Evolutionary conservation across 2,113 vertebrate genomes (phyloP).

Genomic region (Cinclus cinclus): DNA sequence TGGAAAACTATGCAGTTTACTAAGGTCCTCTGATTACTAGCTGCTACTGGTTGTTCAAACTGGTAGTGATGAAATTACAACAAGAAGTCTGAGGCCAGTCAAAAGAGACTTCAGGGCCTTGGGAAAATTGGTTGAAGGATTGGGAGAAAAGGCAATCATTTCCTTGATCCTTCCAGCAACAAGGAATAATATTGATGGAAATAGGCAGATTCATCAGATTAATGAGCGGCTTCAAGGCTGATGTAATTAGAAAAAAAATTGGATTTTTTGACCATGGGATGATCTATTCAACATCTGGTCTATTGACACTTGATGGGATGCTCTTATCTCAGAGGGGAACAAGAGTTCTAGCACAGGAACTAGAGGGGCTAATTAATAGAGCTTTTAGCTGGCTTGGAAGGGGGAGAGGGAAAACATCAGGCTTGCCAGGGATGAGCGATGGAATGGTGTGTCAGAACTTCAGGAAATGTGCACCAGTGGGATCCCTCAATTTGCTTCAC

Average conservation of each 20-base stretch:
- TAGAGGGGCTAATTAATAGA: accelerated
- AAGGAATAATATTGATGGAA: not conserved
- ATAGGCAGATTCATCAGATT: not conserved
- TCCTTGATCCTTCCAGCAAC: not conserved
- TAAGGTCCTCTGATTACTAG: not conserved
- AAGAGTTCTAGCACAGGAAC: not conserved
- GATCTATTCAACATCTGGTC: not conserved
- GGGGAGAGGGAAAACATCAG: not conserved
- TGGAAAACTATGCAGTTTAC: not conserved
- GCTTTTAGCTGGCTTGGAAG: not conserved
- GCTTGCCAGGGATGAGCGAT: not conserved
- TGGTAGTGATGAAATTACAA: not conserved
- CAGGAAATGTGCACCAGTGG: accelerated
- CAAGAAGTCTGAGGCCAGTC: accelerated
- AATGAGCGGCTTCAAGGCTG: not conserved
- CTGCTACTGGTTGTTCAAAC: not conserved
- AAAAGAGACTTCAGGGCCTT: not conserved
- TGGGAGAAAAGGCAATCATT: not conserved
- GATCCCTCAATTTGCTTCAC: not conserved
- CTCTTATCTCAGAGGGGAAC: accelerated
- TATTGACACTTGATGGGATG: not conserved
- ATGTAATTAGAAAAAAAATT: not conserved
- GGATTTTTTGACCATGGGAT: not conserved
- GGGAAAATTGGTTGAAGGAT: not conserved
- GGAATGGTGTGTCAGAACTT: not conserved